Evolutionary conservation across 2,888 invertebrate species (phyloP).

Genomic region (Halictus ligatus): DNA sequence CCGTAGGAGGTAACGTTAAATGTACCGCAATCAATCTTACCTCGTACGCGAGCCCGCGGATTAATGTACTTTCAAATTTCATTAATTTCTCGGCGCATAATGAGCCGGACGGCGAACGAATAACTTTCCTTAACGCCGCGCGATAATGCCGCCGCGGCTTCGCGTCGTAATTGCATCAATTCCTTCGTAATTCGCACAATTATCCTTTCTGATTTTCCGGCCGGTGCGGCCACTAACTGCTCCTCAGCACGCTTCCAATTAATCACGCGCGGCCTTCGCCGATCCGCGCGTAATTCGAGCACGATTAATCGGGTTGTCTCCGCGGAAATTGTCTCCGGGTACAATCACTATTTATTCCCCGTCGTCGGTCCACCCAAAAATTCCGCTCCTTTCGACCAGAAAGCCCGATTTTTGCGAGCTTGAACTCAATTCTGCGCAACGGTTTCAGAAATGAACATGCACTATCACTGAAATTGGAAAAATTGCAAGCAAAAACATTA

Average conservation of each 20-base stretch:
- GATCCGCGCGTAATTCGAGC: constrained; percentile 61
- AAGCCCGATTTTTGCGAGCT: background rate
- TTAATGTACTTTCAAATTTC: constrained; percentile 66
- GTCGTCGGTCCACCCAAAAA: background rate
- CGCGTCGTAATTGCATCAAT: constrained; percentile 67
- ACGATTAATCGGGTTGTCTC: constrained; percentile 49
- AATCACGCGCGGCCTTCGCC: constrained; percentile 62
- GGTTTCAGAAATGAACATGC: no score
- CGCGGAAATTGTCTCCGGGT: background rate
- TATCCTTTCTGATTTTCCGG: constrained; percentile 67
- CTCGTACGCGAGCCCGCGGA: constrained; percentile 53
- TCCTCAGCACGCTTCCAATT: constrained; percentile 58
- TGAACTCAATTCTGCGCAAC: background rate
- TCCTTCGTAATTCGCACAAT: constrained; percentile 66
- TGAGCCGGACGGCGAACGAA: constrained; percentile 61
- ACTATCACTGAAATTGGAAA: no score
- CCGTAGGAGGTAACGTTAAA: constrained; percentile 49
- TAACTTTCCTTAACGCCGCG: constrained; percentile 65
- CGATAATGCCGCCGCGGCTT: constrained; percentile 59
- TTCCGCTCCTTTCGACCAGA: background rate
- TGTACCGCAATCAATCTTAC: constrained; percentile 63
- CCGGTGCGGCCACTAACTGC: constrained; percentile 59
- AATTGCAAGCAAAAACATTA: no score
- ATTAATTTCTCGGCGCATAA: constrained; percentile 67
- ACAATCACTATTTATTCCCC: background rate